Evolutionary conservation across 1,140 invertebrate genomes (phyloP), one percentile per base, ranked within the genome.

Genomic region (Apolygus lucorum): DNA sequence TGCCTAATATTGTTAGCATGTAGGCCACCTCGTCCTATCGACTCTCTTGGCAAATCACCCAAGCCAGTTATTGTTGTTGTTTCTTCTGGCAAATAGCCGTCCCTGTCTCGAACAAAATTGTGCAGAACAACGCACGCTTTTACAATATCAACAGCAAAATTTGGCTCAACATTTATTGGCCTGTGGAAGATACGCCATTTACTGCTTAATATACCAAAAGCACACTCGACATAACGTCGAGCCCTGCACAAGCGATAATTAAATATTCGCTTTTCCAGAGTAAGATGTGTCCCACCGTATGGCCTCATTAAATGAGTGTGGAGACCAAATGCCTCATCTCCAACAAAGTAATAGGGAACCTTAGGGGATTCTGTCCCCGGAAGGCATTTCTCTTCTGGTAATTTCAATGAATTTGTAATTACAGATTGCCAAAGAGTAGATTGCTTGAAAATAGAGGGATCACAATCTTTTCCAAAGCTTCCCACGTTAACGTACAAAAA

Each of bases 401-500:
- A 62, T 54, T 69, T 11, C 29, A 69, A 59, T 24, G 24, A 29
- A 17, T 70, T 68, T n/a, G 42, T 71, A 66, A 69, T 21, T 62
- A 75, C 59, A 28, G 71, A 65, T 64, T 70, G 66, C 66, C 74
- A 76, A 62, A 78, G 72, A 17, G n/a, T 52, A 14, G 72, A 72
- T 65, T 63, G 66, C 17, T 74, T 69, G 64, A 78, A 78, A 29
- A 49, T 49, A 11, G 34, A 49, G 34, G 34, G 34, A 49, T 49
- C 79, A 72, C 76, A 75, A 63, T 77, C 72, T 65, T 77, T 68
- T 2, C 81, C 81, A 69, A 78, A 73, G n/a, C 68, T 65, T 27
- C 81, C 78, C 21, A 81, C 74, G 73, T 81, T 78, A 49, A 79
- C 75, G 71, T 77, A 76, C 4, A 76, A 68, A 75, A 82, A 82